Percentiles rank a stretch among this genome's conserved stretches.
Evolutionary conservation across 2,797 vertebrate species (phyloP).

Genomic region (Alosa sapidissima): DNA sequence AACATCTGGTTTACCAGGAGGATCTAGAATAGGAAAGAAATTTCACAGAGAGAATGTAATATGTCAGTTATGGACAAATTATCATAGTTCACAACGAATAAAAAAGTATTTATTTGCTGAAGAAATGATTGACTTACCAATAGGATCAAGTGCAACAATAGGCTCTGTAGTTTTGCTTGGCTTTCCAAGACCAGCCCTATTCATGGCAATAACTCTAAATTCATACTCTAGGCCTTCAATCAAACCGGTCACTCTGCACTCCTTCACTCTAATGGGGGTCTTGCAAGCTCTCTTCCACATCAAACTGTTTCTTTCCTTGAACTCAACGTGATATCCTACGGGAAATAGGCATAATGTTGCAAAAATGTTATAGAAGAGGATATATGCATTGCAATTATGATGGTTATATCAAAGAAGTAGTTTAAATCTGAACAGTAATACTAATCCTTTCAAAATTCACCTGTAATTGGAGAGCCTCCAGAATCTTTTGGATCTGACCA

Average conservation of each 20-base stretch:
- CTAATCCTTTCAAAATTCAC: conserved; percentile 64
- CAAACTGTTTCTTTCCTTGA: conserved; percentile 96
- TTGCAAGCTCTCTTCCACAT: conserved; percentile 95
- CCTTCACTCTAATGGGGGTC: conserved; percentile 91
- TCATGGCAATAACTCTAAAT: conserved; percentile 98
- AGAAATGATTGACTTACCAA: conserved; percentile 78
- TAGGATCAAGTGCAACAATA: conserved; percentile 92
- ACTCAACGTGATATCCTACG: conserved; percentile 93
- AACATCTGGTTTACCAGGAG: conserved; percentile 96
- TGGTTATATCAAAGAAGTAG: neutral
- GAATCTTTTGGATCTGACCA: conserved; percentile 93
- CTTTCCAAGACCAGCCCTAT: conserved; percentile 94
- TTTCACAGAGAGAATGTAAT: conserved; percentile 19
- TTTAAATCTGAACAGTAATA: neutral
- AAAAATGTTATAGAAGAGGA: no score
- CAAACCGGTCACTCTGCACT: conserved; percentile 92
- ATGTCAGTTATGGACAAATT: conserved; percentile 9
- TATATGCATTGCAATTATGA: neutral
- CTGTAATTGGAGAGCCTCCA: conserved; percentile 95
- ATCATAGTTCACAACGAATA: neutral
- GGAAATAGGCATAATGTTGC: neutral
- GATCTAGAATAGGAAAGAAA: conserved; percentile 76
- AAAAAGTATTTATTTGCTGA: neutral
- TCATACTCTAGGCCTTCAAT: conserved; percentile 98
- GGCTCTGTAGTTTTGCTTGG: conserved; percentile 89